Evolutionary conservation across 64 coral and sea anemone genomes (phyloP).

Genomic region (Pocillopora damicornis): DNA sequence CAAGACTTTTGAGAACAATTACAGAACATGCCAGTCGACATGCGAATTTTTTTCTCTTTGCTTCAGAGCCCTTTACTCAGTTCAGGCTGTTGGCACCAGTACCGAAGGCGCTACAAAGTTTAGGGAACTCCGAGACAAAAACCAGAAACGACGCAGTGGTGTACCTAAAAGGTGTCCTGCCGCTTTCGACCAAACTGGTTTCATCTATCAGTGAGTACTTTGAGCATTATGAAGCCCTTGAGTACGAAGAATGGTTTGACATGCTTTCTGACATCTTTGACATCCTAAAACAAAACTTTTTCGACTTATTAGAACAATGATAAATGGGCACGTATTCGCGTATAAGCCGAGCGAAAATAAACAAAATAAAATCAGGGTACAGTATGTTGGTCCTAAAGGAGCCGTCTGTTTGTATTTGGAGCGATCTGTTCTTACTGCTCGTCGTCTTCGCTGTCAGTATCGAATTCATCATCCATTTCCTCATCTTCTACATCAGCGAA

Average conservation of each 20-base stretch:
- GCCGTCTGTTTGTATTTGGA: too few relatives aligned
- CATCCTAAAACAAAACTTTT: too few relatives aligned
- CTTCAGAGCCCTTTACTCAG: conserved; percentile 3
- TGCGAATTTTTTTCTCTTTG: conserved; percentile 14
- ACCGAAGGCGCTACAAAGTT: neutral
- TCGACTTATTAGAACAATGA: too few relatives aligned
- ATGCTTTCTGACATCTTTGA: neutral
- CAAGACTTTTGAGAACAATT: neutral
- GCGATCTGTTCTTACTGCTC: too few relatives aligned
- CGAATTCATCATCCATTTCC: too few relatives aligned
- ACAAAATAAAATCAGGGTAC: too few relatives aligned
- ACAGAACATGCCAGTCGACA: neutral
- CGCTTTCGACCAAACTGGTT: conserved; percentile 6
- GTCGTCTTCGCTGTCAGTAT: too few relatives aligned
- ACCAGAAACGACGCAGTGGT: conserved; percentile 22
- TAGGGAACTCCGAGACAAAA: conserved; percentile 16
- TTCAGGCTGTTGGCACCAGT: neutral
- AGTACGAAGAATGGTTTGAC: conserved; percentile 6
- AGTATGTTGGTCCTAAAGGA: too few relatives aligned
- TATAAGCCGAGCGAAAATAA: too few relatives aligned
- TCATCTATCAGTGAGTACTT: conserved; percentile 7
- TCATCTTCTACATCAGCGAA: too few relatives aligned
- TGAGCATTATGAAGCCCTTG: conserved; percentile 17
- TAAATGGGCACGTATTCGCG: too few relatives aligned
- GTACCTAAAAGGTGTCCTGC: conserved; percentile 17